Base-by-base conservation (phyloP, 92 coral and sea anemone species). In the Zoanthus solanderi region DNA sequence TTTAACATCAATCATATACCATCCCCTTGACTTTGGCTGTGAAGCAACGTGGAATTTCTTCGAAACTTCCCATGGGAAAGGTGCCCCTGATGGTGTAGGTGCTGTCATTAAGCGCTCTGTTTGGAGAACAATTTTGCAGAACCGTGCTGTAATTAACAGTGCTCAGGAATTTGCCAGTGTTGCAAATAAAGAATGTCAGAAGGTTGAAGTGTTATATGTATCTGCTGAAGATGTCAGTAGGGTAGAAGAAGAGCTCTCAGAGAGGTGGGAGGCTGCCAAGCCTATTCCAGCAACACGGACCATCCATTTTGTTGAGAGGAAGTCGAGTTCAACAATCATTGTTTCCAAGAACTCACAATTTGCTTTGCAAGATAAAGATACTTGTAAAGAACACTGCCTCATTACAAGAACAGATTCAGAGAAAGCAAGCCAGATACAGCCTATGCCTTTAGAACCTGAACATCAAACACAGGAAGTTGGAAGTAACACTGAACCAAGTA, bases 51-150 rank as follows among this genome's bases (percentile, higher is more conserved):
- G 89, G 86, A 89, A 71, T 37, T 76, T 84, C 78, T 76, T 77
- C 65, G 92, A 84, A 31, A 89, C 89, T 1, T 86, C 92, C 5
- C 89, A 85, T 71, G 90, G 92, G 0, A 89, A 89, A 68, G 92
- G 92, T 0, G 84, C 88, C n/a, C 71, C 61, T 0, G 92, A 89
- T 76, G 84, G 88, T 14, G 79, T 89, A 6, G 84, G 84, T 23
- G 77, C 74, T 0, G 81, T 56, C 29, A 83, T 88, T 6, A 88
- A 88, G 56, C 17, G 88, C 1, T 68, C 80, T 34, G 83, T 83
- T 2, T 88, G 88, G 91, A 72, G 58, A 72, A 78, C 92, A 1
- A 89, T 84, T 69, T 77, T 89, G 9, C 78, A 84, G 78, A 80
- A 78, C 17, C 71, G 63, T 45, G 92, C 53, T 10, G 92, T 90